phyloP scores from a whole-genome alignment of 2,888 invertebrate genomes.

The Arenicola marina region DNA sequence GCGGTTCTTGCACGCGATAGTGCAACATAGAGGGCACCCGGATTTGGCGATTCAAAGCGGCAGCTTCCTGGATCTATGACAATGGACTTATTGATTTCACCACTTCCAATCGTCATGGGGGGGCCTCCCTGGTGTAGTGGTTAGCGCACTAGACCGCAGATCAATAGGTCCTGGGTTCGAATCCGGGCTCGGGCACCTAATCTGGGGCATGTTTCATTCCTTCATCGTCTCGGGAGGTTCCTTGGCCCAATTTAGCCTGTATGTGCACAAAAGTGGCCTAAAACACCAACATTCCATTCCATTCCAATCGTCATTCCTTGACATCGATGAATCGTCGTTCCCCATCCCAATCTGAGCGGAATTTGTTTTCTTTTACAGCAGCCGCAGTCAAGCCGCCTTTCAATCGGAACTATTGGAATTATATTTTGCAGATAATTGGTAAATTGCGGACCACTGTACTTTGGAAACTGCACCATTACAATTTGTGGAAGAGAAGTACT shows the following conservation, averaged over 20 bases:
- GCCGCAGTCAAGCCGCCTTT: not conserved
- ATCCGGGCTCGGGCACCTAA: too few species aligned
- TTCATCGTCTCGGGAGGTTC: too few species aligned
- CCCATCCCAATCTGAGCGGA: slow-evolving; percentile 8
- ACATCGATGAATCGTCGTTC: slow-evolving; percentile 8
- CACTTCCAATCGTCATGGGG: too few species aligned
- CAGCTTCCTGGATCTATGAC: slow-evolving; percentile 8
- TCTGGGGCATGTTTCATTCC: too few species aligned
- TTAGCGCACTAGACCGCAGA: too few species aligned
- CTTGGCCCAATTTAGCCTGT: too few species aligned
- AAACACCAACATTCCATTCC: too few species aligned
- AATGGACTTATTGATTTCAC: slow-evolving; percentile 8
- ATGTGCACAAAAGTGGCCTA: too few species aligned
- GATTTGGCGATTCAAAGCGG: slow-evolving; percentile 6
- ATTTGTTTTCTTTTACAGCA: not conserved
- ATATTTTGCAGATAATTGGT: not conserved
- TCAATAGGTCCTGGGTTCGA: too few species aligned
- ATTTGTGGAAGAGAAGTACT: not conserved
- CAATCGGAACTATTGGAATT: not conserved
- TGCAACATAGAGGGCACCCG: slow-evolving; percentile 11
- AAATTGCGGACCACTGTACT: not conserved
- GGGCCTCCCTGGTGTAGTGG: too few species aligned
- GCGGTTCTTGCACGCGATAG: slow-evolving; percentile 2
- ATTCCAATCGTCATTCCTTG: slow-evolving; percentile 13
- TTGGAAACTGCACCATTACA: slow-evolving; percentile 1